Evolutionary conservation across 2,113 vertebrate species (phyloP).

Genomic region (Gavialis gangeticus): DNA sequence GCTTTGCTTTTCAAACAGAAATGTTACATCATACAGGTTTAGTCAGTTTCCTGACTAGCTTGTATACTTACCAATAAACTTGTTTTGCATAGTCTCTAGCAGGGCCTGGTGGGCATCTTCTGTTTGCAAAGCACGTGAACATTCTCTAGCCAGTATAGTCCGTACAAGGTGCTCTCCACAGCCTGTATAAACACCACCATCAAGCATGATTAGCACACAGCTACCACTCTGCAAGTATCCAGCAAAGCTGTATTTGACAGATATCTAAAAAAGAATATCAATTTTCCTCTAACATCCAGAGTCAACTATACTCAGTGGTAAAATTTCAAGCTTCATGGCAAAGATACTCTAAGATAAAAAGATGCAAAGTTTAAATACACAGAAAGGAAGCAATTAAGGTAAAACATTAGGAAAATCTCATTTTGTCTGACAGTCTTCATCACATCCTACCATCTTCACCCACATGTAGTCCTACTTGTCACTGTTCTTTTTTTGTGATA

Average conservation of each 20-base stretch:
- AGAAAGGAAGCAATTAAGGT: neutral
- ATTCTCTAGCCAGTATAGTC: conserved; percentile 98
- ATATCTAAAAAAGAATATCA: neutral
- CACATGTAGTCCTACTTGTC: neutral
- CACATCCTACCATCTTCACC: neutral
- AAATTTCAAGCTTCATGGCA: neutral
- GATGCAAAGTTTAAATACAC: neutral
- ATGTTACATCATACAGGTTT: neutral
- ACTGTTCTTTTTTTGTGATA: neutral
- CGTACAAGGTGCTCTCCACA: conserved; percentile 99
- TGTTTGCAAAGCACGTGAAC: conserved; percentile 93
- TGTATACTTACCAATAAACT: conserved; percentile 94
- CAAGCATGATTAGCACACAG: neutral
- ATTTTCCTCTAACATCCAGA: too few relatives aligned
- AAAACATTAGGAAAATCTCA: rapidly evolving
- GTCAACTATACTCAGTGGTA: too few relatives aligned
- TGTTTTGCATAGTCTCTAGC: conserved; percentile 99
- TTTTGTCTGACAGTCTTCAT: neutral
- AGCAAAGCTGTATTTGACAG: neutral
- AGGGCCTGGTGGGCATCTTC: conserved; percentile 98
- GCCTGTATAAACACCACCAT: conserved; percentile 81
- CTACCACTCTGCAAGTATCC: neutral
- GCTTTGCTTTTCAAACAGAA: neutral
- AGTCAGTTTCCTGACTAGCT: neutral
- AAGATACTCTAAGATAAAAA: neutral